Evolutionary conservation across 2,888 invertebrate species (phyloP), one percentile per base, ranked within the genome.

Genomic region (Melanostoma scalare): DNA sequence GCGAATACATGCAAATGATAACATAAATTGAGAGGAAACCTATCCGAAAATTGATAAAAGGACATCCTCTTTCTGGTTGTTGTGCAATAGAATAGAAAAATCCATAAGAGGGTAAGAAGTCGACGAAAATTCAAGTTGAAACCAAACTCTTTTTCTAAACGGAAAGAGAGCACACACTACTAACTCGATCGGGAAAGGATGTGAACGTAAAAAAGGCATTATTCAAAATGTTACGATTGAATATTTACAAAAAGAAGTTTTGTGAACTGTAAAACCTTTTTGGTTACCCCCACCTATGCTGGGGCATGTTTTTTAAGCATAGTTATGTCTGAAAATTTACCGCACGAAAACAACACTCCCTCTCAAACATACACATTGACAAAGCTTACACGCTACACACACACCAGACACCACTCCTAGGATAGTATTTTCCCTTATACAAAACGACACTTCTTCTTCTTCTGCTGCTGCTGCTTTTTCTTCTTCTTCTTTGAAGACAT

Each of bases 221-320:
- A n/a, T 38, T 38, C 36, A 50, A 35, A 65, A 48, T 56, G 56
- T 58, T n/a, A 40, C 30, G 60, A 72, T 71, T 72, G 67, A 71
- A 71, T 71, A 75, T 75, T 75, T 75, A 48, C 46, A 46, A 38
- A 75, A 80, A 65, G 50, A 63, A 52, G 35, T 75, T 80, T 48
- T 52, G 20, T 75, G 63, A 75, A 80, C 60, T 67, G 20, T 71
- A 33, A 81, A 72, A 76, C 72, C 81, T 72, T 72, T 46, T 50
- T 56, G 72, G 71, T 53, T 48, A 71, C 53, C 63, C 69, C 56
- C 20, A 20, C 20, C 20, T 20, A 20, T 20, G 38, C 48, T 40
- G 63, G 74, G 61, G 56, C 74, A 63, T 75, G 69, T 75, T 63
- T 63, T 42, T 40, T 20, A 20, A 20, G 20, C 20, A 42, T 77